These are phyloP conservation scores for Clivina fossor DNA, from an alignment of 2,888 invertebrate species.

Conservation along the genomic window DNA sequence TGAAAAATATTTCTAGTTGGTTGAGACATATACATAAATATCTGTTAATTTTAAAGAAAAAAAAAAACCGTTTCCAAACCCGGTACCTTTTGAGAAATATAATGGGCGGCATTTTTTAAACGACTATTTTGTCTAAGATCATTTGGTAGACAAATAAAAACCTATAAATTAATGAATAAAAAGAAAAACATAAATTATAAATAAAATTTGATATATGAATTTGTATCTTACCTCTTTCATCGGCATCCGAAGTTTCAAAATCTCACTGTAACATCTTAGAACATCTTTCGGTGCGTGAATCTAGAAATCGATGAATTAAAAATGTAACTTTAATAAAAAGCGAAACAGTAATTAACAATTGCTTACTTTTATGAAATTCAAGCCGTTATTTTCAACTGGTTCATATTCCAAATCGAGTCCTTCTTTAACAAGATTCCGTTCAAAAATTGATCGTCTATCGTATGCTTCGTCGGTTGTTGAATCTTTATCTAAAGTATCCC, in stretches of 20 bases:
- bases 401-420: constrained; percentile 76
- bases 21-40: too few relatives aligned
- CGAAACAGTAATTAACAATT: constrained; percentile 17
- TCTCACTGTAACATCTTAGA: constrained; percentile 84
- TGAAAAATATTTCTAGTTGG: too few relatives aligned
- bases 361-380: constrained; percentile 75
- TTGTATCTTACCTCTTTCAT: constrained; percentile 75
- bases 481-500: constrained; percentile 64
- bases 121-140: constrained; percentile 61
- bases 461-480: constrained; percentile 51
- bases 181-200: constrained; percentile 24
- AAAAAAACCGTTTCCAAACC: constrained; percentile 39
- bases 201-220: constrained; percentile 26
- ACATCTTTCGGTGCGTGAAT: constrained; percentile 85
- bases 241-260: constrained; percentile 88
- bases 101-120: constrained; percentile 66
- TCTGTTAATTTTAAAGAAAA: constrained; percentile 14
- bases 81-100: constrained; percentile 65
- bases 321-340: constrained; percentile 25
- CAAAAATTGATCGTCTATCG: constrained; percentile 64
- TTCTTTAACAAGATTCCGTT: constrained; percentile 70
- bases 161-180: constrained; percentile 54
- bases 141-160: constrained; percentile 63
- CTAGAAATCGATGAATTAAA: constrained; percentile 53
- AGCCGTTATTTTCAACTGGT: constrained; percentile 64